Evolutionary conservation across 2,797 vertebrate genomes (phyloP), one percentile per base, ranked within the genome.

Genomic region (Kryptopterus vitreolus): DNA sequence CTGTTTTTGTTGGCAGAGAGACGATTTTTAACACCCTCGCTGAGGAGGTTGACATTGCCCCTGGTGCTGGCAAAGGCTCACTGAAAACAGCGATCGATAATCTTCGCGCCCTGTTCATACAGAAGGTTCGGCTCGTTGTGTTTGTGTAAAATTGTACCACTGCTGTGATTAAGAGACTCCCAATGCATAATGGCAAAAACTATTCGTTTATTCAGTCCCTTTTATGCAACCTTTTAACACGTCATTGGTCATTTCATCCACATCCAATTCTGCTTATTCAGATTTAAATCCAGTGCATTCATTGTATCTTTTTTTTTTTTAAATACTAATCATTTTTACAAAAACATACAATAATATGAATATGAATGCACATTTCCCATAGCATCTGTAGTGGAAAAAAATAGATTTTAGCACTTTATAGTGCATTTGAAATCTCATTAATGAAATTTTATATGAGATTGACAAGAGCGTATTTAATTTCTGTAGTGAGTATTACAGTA

Each of bases 31-130:
- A 86, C 63, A 81, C 81, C 85, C 80, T 84, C n/a, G 59, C 83
- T 74, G 83, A 65, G 86, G 87, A 86, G 84, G 86, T 83, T 86
- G 84, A 88, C 87, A 83, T 85, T 83, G 82, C 82, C 35, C 38
- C 78, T 31, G 79, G 89, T 82, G 85, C 77, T 58, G 79, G 81
- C 63, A 48, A 66, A 81, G 26, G 15, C 82, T 81, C 70, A 63
- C 85, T 79, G 86, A 86, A 86, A 84, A 84, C 83, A 53, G 85
- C 91, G 91, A 93, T 91, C 89, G 89, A 93, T 92, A 53, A 76
- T 31, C 63, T 80, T 80, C 22, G 15, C 2, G 61, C 68, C 35
- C 33, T 82, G 77, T 59, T 76, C 78, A 66, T 81, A 81, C 73
- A 84, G 78, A 87, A 81, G 77, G 78, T 87, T 85, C 86, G 89